Evolutionary conservation across 2,113 vertebrate species (phyloP).

Genomic region (Columba janthina): DNA sequence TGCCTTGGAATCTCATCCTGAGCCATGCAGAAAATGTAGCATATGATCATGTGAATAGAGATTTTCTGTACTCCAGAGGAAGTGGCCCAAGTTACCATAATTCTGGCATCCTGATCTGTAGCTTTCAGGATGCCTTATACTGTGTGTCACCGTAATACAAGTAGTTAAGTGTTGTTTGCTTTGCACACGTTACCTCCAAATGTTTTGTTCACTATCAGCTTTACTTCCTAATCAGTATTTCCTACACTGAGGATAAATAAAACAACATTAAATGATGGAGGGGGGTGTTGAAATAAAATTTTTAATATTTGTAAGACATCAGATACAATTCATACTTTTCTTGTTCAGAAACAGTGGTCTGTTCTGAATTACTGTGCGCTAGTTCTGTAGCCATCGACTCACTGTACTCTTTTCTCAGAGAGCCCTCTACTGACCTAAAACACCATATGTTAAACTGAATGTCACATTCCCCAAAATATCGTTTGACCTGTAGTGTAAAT

Average conservation of each 20-base stretch:
- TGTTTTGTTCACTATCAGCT: background rate
- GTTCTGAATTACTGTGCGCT: slow-evolving; percentile 21
- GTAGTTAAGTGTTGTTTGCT: background rate
- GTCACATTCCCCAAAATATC: background rate
- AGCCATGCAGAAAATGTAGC: background rate
- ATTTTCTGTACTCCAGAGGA: background rate
- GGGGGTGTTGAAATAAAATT: background rate
- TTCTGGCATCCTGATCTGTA: background rate
- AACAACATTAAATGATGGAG: background rate
- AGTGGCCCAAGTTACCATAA: accelerated
- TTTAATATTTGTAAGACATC: background rate
- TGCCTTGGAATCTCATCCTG: background rate
- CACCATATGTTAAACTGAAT: background rate
- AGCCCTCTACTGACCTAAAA: slow-evolving; percentile 72
- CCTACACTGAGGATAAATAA: background rate
- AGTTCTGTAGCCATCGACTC: background rate
- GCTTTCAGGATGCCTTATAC: background rate
- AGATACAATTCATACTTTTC: background rate
- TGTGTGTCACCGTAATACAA: background rate
- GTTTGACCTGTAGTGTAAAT: background rate
- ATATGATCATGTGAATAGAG: background rate
- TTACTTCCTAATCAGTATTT: slow-evolving; percentile 12
- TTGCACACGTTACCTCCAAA: background rate
- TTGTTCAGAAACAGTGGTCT: slow-evolving; percentile 1
- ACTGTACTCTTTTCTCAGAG: slow-evolving; percentile 55